These are phyloP conservation scores for Gymnothorax javanicus DNA, from an alignment of 2,797 vertebrate genomes.

Conservation along the genomic window DNA sequence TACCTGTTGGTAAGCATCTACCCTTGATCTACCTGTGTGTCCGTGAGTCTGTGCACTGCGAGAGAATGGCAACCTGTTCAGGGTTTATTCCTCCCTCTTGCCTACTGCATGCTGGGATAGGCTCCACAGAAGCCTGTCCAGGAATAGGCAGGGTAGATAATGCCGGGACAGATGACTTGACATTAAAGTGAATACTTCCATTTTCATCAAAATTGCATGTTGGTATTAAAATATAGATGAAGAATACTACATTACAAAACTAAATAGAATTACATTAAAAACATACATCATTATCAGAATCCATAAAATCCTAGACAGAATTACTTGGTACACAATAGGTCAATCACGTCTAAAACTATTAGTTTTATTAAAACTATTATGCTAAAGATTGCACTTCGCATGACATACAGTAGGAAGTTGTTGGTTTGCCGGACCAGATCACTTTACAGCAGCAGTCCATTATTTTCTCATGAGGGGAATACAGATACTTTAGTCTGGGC, in stretches of 20 bases:
- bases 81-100: no score
- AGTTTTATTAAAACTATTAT: neutral
- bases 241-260: neutral
- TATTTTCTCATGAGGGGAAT: constrained; percentile 13
- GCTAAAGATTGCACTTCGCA: neutral
- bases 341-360: neutral
- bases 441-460: constrained; percentile 14
- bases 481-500: constrained; percentile 27
- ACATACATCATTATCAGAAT: neutral
- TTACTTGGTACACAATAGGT: neutral
- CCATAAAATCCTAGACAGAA: neutral
- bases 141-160: no score
- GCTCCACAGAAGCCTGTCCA: no score
- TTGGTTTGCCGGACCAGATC: constrained; percentile 4
- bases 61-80: no score
- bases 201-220: neutral
- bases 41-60: no score
- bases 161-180: no score
- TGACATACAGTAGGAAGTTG: constrained; percentile 2
- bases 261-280: neutral
- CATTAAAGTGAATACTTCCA: neutral
- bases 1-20: no score
- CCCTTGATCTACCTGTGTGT: no score
- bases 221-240: neutral
- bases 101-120: no score